Evolutionary conservation across 2,113 vertebrate species (phyloP), one percentile per base, ranked within the genome.

Genomic region (Trachemys scripta): DNA sequence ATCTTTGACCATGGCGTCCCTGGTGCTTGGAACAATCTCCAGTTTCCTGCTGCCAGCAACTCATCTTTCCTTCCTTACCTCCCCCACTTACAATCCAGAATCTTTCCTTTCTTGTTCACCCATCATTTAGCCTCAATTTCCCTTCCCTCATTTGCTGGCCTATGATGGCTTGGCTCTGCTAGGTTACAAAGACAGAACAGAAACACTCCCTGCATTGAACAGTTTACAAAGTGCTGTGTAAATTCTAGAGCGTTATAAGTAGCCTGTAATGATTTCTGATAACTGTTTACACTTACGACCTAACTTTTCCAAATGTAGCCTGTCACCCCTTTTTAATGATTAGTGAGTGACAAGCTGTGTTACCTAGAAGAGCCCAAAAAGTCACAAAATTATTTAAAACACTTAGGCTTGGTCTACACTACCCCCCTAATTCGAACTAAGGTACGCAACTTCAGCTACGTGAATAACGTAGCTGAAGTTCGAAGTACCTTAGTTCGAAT

Each of bases 1-100:
- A n/a, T 17, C 19, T 27, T 0, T 0, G 2, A 49, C 59, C 80
- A 27, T 69, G 20, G 57, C 49, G 0, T 22, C 69, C 69, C n/a
- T 20, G 3, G 27, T 0, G 0, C 75, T 49, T 9, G 24, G 49
- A 72, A 47, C 22, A 59, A 57, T 45, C 57, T 87, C 65, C 76
- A 80, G 2, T 35, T 83, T 90, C 50, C 50, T 96, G 8, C 42
- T 69, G 57, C n/a, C 54, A 8, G 0, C 17, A 56, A 79, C 27
- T 59, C 83, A 90, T 92, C 86, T 93, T 53, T 27, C 45, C 42
- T 78, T 78, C 42, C 6, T 72, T n/a, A 38, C n/a, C 42, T 78
- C 6, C 13, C 42, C 3, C 45, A 5, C 50, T 27, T 57, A 50
- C 79, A 95, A 78, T 53, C 75, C 72, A 42, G n/a, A 72, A 72